Evolutionary conservation across 1,140 invertebrate genomes (phyloP), one percentile per base, ranked within the genome.

Genomic region (Heterodera carotae): DNA sequence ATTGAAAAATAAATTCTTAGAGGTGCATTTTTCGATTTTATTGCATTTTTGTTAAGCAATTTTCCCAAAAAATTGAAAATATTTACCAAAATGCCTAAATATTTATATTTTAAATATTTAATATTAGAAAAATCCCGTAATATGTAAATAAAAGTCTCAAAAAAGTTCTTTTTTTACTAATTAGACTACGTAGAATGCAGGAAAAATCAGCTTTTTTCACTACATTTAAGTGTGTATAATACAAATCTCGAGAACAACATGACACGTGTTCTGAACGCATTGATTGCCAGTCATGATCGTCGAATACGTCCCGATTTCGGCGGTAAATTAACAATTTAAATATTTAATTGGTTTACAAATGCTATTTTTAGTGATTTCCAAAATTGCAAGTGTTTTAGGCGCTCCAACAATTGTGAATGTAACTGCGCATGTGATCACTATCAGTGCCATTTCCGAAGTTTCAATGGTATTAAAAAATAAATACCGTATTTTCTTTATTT

Each of bases 381-480:
- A 3, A 76, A 18, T 53, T 39, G 22, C 12, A 43, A 33, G 15
- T 39, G 43, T 60, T 79, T 83, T 73, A 87, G 85, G 85, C 6
- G 72, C 83, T 3, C 94, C 95, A 34, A 85, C 86, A 89, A 93
- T 94, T 91, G 94, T 97, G 89, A 94, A 94, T 90, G 93, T 97
- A 90, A 96, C 94, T 90, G 95, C 96, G 93, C 94, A 95, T 92
- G 93, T 97, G 91, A 93, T 95, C 91, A 95, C 93, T 91, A 96
- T 97, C 92, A 95, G 93, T 92, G 96, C 94, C 90, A 93, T 97
- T 90, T 96, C 94, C 90, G 95, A 97, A 93, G 94, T 97, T 89
- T 94, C 96, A 93, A 97, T 97, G 95, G 94, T 97, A 93, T 31
- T 36, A 79, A 36, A 79, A 29, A 34, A 67, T 3, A 48, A 53